Conservation (phyloP, 2,888 invertebrate species). For the Frankliniella fusca region DNA sequence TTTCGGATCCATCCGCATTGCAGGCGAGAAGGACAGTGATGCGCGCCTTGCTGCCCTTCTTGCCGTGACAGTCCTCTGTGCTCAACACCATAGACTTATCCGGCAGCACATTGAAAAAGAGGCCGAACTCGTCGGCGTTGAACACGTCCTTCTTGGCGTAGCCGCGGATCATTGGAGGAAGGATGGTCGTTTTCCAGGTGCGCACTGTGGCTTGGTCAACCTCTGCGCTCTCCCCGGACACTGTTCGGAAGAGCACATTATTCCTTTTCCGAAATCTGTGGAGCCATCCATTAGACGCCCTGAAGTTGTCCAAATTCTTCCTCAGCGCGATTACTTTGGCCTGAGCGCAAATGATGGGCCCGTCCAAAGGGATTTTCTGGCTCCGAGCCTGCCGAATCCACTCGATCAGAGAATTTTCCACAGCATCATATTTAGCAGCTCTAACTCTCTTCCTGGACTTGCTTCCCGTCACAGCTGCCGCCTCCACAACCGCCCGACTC, state of each 20-base stretch:
- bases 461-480: neutral
- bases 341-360: neutral
- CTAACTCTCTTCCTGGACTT: neutral
- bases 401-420: neutral
- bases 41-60: neutral
- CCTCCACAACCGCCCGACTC: neutral
- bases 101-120: neutral
- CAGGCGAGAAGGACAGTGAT: neutral
- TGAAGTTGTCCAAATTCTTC: neutral
- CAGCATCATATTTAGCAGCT: neutral
- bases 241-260: neutral
- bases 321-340: neutral
- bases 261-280: neutral
- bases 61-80: neutral
- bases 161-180: neutral
- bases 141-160: neutral
- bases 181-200: neutral
- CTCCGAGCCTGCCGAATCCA: neutral
- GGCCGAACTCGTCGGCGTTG: neutral
- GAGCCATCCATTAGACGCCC: neutral
- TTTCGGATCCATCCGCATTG: neutral
- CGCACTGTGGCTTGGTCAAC: neutral
- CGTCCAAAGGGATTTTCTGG: neutral
- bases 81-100: neutral
- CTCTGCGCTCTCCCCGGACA: neutral